These are phyloP conservation scores for Tautogolabrus adspersus DNA, from an alignment of 2,113 vertebrate species.

Conservation along the genomic window DNA sequence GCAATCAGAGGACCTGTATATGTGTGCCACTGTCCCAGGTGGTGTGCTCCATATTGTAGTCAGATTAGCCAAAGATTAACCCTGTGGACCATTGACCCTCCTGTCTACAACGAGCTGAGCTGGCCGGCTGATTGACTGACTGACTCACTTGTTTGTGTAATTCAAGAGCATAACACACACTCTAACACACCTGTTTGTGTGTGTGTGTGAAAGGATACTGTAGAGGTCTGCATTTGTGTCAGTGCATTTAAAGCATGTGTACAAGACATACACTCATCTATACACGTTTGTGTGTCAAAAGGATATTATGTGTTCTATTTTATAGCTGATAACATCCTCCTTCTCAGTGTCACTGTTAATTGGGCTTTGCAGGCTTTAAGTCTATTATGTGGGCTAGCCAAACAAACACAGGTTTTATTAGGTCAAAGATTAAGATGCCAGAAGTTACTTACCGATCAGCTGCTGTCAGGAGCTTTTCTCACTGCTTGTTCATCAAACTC, in stretches of 20 bases:
- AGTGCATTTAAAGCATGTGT: neutral
- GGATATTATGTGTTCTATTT: neutral
- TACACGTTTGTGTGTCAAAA: neutral
- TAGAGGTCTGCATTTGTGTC: neutral
- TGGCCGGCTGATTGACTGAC: slow-evolving; percentile 41
- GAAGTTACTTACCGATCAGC: slow-evolving; percentile 52
- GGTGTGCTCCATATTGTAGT: slow-evolving; percentile 77
- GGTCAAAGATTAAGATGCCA: slow-evolving; percentile 66
- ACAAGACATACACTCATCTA: neutral
- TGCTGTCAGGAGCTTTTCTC: neutral
- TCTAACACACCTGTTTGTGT: slow-evolving; percentile 25
- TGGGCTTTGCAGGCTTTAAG: slow-evolving; percentile 65
- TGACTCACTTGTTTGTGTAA: slow-evolving; percentile 77
- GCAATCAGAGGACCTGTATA: slow-evolving; percentile 13
- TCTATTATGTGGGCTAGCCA: slow-evolving; percentile 39
- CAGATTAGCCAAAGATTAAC: slow-evolving; percentile 89
- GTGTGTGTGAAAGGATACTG: neutral
- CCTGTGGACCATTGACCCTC: slow-evolving; percentile 86
- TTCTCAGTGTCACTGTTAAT: slow-evolving; percentile 66
- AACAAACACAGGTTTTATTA: slow-evolving; percentile 69
- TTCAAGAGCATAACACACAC: slow-evolving; percentile 77
- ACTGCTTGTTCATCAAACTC: neutral
- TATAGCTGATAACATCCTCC: slow-evolving; percentile 5
- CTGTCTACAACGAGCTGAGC: slow-evolving; percentile 80
- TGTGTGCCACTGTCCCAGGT: slow-evolving; percentile 69